phyloP scores from a whole-genome alignment of 2,113 vertebrate species.

The Redunca redunca region DNA sequence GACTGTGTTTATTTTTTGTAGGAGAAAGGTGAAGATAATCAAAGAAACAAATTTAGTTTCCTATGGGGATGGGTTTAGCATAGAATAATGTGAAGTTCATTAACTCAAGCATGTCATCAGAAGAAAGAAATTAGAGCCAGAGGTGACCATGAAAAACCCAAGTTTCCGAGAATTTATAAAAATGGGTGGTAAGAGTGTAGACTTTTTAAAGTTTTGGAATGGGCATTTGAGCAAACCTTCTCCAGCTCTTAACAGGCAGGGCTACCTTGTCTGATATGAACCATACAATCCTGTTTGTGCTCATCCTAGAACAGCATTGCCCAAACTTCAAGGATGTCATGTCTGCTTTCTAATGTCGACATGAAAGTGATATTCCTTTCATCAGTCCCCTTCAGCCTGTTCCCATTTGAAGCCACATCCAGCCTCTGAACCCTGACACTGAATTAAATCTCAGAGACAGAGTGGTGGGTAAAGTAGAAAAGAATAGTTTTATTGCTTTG shows the following conservation, averaged over 20 bases:
- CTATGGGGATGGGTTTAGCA: neutral
- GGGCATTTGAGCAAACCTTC: neutral
- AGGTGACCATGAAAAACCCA: neutral
- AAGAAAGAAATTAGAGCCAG: neutral
- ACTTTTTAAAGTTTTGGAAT: neutral
- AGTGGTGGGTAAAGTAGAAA: neutral
- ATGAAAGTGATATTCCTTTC: neutral
- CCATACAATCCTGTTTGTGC: neutral
- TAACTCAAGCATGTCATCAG: neutral
- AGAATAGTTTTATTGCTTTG: neutral
- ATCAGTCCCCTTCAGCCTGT: neutral
- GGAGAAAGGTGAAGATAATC: neutral
- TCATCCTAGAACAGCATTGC: neutral
- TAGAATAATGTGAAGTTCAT: neutral
- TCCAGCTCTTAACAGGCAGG: neutral
- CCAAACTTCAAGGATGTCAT: neutral
- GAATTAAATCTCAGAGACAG: neutral
- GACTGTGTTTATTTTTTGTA: neutral
- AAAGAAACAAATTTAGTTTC: neutral
- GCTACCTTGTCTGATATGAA: neutral
- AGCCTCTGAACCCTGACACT: neutral
- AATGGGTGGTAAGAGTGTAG: neutral
- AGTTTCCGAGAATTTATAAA: neutral
- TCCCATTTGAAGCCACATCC: neutral
- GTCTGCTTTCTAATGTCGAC: neutral